Base-by-base conservation (phyloP, 1,140 invertebrate genomes). In the Oreohelix idahoensis region DNA sequence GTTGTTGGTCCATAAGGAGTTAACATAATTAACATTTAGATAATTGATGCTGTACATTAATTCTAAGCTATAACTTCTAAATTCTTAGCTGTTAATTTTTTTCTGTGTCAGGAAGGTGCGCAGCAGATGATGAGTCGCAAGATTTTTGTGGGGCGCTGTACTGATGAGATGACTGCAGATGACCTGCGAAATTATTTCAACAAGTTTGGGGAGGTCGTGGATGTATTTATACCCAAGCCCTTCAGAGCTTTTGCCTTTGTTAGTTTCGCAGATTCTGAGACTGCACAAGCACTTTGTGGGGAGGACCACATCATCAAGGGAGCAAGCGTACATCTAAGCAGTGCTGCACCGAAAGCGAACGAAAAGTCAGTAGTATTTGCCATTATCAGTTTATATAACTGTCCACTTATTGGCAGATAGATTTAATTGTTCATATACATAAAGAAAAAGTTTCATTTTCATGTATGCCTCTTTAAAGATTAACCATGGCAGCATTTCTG, bases 281-380 rank as follows among this genome's bases (percentile, higher is more conserved):
- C 97, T 89, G 96, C 95, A 91, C 96, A 95, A 94, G 95, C 97
- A 91, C 96, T 97, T 1, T 99, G 97, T 93, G 98, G 98, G 32
- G 97, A 99, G 93, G 97, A 99, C 94, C 98, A 99, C 92, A 98
- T 99, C 86, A 97, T 99, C 71, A 98, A 98, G 93, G 96, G 95
- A 83, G 96, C 97, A 2, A 98, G 97, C 85, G 97, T 99, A 10
- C 97, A 98, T 94, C 97, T 99, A 63, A 98, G 97, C 69, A 98
- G 97, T 93, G 98, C 98, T 81, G 97, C 97, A 58, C 97, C 97
- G 20, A 98, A 98, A 84, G 86, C 88, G 36, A 87, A 83, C 49
- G 88, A 89, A 26, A 92, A 91, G 81, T 32, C 76, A 66, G 63
- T 32, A 10, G 29, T 66, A 29, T 66, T 66, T 66, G 5, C 5